phyloP scores from a whole-genome alignment of 2,888 invertebrate species.

The Netelia inedita region DNA sequence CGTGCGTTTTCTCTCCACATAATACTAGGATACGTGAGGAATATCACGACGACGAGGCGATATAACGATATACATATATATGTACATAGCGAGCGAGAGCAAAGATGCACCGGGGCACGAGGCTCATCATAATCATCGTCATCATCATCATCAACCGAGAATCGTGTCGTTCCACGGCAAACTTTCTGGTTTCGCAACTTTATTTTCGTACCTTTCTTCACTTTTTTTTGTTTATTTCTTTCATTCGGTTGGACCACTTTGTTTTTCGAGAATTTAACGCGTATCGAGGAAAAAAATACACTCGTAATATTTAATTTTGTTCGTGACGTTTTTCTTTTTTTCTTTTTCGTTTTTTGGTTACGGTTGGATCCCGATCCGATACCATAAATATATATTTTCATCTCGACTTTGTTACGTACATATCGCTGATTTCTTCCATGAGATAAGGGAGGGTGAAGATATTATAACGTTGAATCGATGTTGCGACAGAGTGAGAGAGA shows the following conservation, averaged over 20 bases:
- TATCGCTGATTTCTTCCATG: slow-evolving; percentile 4
- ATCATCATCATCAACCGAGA: slow-evolving; percentile 36
- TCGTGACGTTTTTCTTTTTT: neutral
- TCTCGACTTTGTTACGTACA: neutral
- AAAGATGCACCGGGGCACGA: slow-evolving; percentile 40
- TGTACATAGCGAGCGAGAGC: slow-evolving; percentile 6
- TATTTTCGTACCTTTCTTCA: slow-evolving; percentile 35
- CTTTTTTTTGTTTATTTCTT: slow-evolving; percentile 3
- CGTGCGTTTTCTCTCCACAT: slow-evolving; percentile 44
- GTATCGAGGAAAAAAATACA: neutral
- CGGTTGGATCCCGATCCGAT: slow-evolving; percentile 1
- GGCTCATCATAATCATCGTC: slow-evolving; percentile 55
- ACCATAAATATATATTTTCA: slow-evolving; percentile 11
- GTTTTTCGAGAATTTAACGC: neutral
- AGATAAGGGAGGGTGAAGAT: neutral
- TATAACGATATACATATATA: slow-evolving; percentile 17
- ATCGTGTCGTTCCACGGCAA: slow-evolving; percentile 12
- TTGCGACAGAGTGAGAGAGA: neutral
- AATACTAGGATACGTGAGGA: slow-evolving; percentile 44
- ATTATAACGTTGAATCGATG: too few species aligned
- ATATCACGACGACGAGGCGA: slow-evolving; percentile 23
- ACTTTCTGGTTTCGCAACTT: slow-evolving; percentile 23
- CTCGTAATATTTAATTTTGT: neutral
- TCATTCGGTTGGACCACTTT: neutral
- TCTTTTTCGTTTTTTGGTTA: neutral